Base-by-base conservation (phyloP, 2,797 vertebrate species). In the Otolemur crassicaudatus region DNA sequence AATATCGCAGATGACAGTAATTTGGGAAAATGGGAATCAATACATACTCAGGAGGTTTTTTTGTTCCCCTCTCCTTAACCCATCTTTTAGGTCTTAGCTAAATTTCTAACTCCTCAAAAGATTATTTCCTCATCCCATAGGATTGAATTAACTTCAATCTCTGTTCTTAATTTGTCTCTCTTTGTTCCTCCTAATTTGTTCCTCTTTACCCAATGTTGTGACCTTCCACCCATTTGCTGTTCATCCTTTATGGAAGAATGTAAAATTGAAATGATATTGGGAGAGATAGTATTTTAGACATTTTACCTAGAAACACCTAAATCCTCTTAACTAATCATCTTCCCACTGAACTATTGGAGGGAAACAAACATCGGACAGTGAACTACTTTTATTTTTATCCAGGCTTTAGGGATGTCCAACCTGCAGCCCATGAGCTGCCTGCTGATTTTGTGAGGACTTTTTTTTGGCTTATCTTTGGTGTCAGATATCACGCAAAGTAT, bases 21-120 rank as follows among this genome's bases (percentile, higher is more conserved):
- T 43, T 80, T 76, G 63, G n/a, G 10, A 94, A 94, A 87, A 37
- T 34, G 43, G 53, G 19, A 85, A 67, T 87, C 65, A 46, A 37
- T 69, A n/a, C 4, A 7, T 49, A 76, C 43, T 76, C 34, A 70
- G 37, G 60, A 56, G 49, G 89, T 75, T 73, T 81, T 46, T 95
- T n/a, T 82, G 29, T 65, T 17, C 43, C 0, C 34, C 7, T 22
- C 17, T 60, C 61, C 23, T 77, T 73, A 27, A 56, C 20, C 31
- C 17, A 81, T 43, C 40, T 43, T 95, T 97, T 49, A 81, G 72
- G 9, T 89, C 53, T 86, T 80, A 92, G 16, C 31, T 96, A 95
- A 83, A 27, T 9, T 92, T 34, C n/a, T 82, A 88, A 85, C 63
- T 88, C 63, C 69, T 82, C 63, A 65, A 93, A 94, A 90, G 34